phyloP scores from a whole-genome alignment of 2,797 vertebrate genomes.

The Urophycis tenuis region DNA sequence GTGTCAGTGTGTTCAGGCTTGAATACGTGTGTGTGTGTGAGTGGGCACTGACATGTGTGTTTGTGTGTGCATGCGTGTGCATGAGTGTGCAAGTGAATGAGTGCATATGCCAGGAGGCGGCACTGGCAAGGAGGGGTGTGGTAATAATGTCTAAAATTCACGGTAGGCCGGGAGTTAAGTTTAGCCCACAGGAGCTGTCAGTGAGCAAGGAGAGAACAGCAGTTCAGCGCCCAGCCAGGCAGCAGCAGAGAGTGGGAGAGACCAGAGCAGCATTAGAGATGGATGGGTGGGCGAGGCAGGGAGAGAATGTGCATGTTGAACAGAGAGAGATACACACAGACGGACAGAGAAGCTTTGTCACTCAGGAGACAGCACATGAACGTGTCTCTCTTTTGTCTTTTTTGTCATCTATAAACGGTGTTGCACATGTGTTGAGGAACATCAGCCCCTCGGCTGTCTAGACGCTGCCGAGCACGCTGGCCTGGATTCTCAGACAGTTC shows the following conservation, averaged over 20 bases:
- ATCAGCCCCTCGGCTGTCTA: conserved; percentile 38
- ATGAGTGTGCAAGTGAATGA: background rate
- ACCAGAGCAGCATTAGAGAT: conserved; percentile 5
- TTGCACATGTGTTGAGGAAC: conserved; percentile 38
- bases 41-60: background rate
- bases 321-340: background rate
- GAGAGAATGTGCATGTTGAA: background rate
- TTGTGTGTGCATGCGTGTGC: background rate
- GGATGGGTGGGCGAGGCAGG: background rate
- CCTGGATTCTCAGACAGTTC: conserved; percentile 27
- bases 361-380: conserved; percentile 42
- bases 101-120: background rate
- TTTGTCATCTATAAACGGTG: conserved; percentile 46
- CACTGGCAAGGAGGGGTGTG: conserved; percentile 41
- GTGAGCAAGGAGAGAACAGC: conserved; percentile 24
- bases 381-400: conserved; percentile 24
- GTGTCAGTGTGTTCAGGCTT: background rate
- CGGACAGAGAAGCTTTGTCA: conserved; percentile 28
- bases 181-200: conserved; percentile 60
- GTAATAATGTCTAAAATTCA: conserved; percentile 59
- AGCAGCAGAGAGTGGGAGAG: conserved; percentile 35
- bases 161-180: conserved; percentile 61
- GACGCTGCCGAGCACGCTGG: conserved; percentile 37
- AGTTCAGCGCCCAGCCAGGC: conserved; percentile 32
- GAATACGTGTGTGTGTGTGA: background rate